Evolutionary conservation across 2,113 vertebrate genomes (phyloP), one percentile per base, ranked within the genome.

Genomic region (Salvelinus namaycush): DNA sequence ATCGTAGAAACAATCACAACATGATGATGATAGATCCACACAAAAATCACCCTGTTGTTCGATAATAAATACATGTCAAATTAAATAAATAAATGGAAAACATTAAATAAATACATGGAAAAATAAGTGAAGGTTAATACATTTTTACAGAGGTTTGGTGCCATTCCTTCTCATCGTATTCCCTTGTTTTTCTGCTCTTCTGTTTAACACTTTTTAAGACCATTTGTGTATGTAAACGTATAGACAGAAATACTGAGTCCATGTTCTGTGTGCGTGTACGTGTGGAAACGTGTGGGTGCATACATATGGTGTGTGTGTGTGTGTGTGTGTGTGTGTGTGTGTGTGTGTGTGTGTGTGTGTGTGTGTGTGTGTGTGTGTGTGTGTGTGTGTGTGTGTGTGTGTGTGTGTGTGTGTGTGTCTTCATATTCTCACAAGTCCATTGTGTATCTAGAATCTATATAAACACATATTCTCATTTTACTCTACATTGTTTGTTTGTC

Each of bases 161-260:
- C 85, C 85, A 18, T 81, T 75, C 75, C 74, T 29, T 75, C 54
- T 76, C 68, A 48, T 57, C 66, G 70, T 54, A 29, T 76, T 82
- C 80, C 22, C 70, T 27, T 74, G 39, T 77, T 79, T 20, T 54
- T 70, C 75, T 74, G 27, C 78, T 69, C 68, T 68, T 86, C 82
- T 5, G 81, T 83, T 88, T 87, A 90, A 89, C 90, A 93, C 88
- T 89, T 77, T 78, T 91, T 91, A 92, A 90, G 89, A 92, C 85
- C 85, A 87, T 86, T 83, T 84, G 88, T 89, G 87, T 92, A 87
- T 94, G 93, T 94, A 93, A 93, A 93, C 92, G 51, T 87, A 83
- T 76, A 75, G 18, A 88, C 84, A 87, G 64, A 87, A 89, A 85
- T 81, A 83, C 75, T 87, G 73, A 83, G 87, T 90, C 86, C 81